These are phyloP conservation scores for Mormyrus iriodes DNA, from an alignment of 2,113 vertebrate species.

Conservation along the genomic window DNA sequence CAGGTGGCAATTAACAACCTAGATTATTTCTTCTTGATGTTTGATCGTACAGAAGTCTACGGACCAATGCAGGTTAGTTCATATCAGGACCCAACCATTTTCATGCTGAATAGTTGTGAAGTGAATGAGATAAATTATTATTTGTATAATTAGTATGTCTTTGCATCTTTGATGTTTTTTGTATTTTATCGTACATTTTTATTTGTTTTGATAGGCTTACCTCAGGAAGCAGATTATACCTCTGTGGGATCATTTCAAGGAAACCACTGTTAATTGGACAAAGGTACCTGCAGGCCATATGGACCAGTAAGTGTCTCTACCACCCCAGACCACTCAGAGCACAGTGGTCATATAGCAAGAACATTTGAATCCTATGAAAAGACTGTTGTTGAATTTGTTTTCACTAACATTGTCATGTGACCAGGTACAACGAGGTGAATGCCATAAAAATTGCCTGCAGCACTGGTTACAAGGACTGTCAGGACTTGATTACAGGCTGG, in stretches of 20 bases:
- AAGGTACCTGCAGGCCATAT: constrained; percentile 27
- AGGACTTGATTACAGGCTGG: rapidly evolving
- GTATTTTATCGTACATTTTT: neutral
- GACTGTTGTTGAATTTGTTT: neutral
- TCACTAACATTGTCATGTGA: neutral
- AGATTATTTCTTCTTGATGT: constrained; percentile 71
- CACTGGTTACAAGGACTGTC: constrained; percentile 54
- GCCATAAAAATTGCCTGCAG: constrained; percentile 76
- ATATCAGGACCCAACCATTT: neutral
- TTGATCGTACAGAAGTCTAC: constrained; percentile 76
- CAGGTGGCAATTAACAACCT: constrained; percentile 66
- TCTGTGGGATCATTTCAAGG: constrained; percentile 56
- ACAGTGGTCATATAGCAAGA: neutral
- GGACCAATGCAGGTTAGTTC: constrained; percentile 71
- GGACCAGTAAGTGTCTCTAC: constrained; percentile 67
- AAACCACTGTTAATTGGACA: constrained; percentile 38
- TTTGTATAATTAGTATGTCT: neutral
- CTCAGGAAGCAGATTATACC: constrained; percentile 61
- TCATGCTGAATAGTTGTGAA: neutral
- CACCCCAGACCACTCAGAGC: no score
- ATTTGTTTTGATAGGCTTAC: constrained; percentile 55
- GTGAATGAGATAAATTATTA: neutral
- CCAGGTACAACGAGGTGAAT: constrained; percentile 79
- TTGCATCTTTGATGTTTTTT: neutral
- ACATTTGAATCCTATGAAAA: neutral